Evolutionary conservation across 2,797 vertebrate species (phyloP).

Genomic region (Girardinus metallicus): DNA sequence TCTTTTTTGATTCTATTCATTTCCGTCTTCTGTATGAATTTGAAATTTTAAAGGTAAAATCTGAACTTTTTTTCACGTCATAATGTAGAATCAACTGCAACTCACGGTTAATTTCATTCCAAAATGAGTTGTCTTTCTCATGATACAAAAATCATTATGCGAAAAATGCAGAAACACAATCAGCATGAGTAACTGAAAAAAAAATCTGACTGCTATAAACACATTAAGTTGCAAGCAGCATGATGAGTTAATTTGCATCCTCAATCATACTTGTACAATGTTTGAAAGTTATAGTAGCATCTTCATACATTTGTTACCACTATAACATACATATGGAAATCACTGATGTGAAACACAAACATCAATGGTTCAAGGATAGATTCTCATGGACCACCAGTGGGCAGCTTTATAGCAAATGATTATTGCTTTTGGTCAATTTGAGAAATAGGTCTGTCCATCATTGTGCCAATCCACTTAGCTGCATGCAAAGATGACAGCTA

Average conservation of each 20-base stretch:
- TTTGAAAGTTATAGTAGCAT: background rate
- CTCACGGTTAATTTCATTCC: too few species aligned
- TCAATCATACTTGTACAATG: background rate
- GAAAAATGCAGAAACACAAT: background rate
- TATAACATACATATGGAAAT: background rate
- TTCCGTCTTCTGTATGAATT: background rate
- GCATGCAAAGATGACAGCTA: background rate
- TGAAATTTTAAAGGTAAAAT: too few species aligned
- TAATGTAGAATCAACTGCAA: too few species aligned
- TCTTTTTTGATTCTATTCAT: constrained; percentile 16
- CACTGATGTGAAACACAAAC: background rate
- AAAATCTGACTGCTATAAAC: background rate
- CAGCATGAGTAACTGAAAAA: background rate
- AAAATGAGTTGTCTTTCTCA: background rate
- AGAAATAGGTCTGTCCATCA: background rate
- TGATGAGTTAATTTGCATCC: background rate
- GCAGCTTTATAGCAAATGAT: background rate
- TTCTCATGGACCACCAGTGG: background rate
- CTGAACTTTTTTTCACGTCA: too few species aligned
- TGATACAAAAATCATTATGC: background rate
- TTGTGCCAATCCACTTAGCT: background rate
- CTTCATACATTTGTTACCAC: background rate
- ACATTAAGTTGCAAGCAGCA: background rate
- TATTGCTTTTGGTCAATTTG: background rate
- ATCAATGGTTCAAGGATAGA: background rate